Base-by-base conservation (phyloP, 2,113 vertebrate genomes). In the Psilopogon haemacephalus region DNA sequence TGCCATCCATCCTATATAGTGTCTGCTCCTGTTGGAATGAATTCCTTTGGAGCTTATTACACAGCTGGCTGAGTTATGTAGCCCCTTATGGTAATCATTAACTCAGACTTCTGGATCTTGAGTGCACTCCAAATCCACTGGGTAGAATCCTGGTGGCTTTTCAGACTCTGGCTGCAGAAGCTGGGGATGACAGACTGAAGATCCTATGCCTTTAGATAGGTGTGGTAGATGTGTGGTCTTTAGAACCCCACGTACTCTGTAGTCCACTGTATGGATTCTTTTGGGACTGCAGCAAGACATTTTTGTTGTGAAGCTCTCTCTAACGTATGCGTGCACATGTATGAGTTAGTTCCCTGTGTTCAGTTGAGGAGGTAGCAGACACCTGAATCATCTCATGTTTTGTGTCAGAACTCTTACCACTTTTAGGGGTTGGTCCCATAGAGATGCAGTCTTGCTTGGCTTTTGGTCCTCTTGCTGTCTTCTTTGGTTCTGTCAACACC, bases 81-180 rank as follows among this genome's bases (percentile, higher is more conserved):
- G 67, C 80, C 73, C 86, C 92, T 92, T 93, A 86, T 84, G 94
- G 94, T 81, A 78, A 78, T 72, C 35, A 60, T 86, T 77, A 68
- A 62, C 59, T 69, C 38, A 32, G 30, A 44, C 55, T 62, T 73
- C 17, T 40, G 87, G 24, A 73, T 83, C 48, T 44, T 1, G 5
- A 55, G 32, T 33, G 68, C 60, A 85, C 18, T 65, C 40, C 59
- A 67, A 62, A 62, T 37, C 71, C 50, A 14, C 13, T 30, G 37
- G 32, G 32, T 20, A 26, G 55, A n/a, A 76, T 69, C 44, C 52
- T 35, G 42, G 59, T 59, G 33, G 42, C 32, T 85, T 91, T 73
- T 87, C 63, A 69, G 44, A 68, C 24, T 9, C 24, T 40, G 21
- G 6, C 37, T 44, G 2, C 7, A 26, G 72, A 85, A 9, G 12